Evolutionary conservation across 2,888 invertebrate species (phyloP).

Genomic region (Hoplodrina ambigua): DNA sequence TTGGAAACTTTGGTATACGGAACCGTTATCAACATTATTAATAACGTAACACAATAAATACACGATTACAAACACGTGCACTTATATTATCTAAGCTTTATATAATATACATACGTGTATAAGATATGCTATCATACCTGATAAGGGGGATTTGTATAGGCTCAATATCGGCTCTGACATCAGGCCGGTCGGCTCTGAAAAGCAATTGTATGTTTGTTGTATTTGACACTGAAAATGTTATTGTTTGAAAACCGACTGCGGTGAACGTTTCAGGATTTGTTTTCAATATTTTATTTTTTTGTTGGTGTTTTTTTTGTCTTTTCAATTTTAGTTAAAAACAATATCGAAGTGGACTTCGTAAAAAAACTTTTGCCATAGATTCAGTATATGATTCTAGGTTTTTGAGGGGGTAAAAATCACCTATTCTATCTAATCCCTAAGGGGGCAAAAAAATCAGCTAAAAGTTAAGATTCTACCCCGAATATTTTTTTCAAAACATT

Average conservation of each 20-base stretch:
- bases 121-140: conserved; percentile 77
- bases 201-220: conserved; percentile 69
- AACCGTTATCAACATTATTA: conserved; percentile 1
- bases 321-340: neutral
- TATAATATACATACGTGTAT: conserved; percentile 46
- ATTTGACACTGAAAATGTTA: conserved; percentile 36
- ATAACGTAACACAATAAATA: conserved; percentile 21
- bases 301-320: neutral
- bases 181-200: conserved; percentile 86
- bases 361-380: too few relatives aligned
- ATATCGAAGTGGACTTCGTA: too few relatives aligned
- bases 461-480: too few relatives aligned
- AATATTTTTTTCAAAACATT: neutral
- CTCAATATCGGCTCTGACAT: conserved; percentile 88
- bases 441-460: too few relatives aligned
- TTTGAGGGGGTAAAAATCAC: too few relatives aligned
- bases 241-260: conserved; percentile 42
- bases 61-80: conserved; percentile 16
- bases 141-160: conserved; percentile 88
- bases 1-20: too few relatives aligned
- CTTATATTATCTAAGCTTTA: conserved; percentile 44
- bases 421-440: too few relatives aligned
- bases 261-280: conserved; percentile 3
- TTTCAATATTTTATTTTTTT: neutral
- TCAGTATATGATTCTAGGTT: too few relatives aligned